Percentiles rank a stretch among this genome's conserved stretches.
These are phyloP conservation scores for Drosophila guanche DNA, from an alignment of 1,140 invertebrate genomes.

Conservation along the genomic window DNA sequence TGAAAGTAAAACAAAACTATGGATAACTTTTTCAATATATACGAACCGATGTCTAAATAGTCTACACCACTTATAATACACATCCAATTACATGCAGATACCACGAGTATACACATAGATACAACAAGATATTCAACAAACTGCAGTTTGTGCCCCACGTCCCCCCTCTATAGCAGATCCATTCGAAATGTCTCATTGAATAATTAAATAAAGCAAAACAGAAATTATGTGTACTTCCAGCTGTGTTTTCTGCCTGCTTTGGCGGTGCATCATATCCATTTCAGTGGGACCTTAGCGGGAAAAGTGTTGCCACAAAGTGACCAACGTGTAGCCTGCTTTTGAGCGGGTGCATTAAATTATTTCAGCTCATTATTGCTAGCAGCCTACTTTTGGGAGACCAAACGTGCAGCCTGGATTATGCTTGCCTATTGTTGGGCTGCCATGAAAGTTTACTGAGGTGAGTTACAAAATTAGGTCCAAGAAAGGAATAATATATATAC, in stretches of 20 bases:
- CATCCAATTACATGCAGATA: conserved; percentile 56
- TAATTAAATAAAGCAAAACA: conserved; percentile 66
- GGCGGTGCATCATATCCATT: neutral
- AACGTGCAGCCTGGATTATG: too few relatives aligned
- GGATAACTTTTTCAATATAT: conserved; percentile 76
- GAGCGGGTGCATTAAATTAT: too few relatives aligned
- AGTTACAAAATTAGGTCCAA: too few relatives aligned
- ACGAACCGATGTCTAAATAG: conserved; percentile 54
- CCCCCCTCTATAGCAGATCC: conserved; percentile 69
- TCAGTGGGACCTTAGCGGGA: too few relatives aligned
- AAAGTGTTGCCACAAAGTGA: too few relatives aligned
- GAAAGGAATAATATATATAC: too few relatives aligned
- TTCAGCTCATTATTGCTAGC: too few relatives aligned
- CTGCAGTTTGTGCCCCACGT: conserved; percentile 62
- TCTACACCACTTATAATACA: conserved; percentile 58
- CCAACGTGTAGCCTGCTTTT: too few relatives aligned
- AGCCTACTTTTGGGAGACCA: too few relatives aligned
- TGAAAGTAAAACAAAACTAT: conserved; percentile 71
- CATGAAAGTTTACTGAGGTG: too few relatives aligned
- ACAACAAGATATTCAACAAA: conserved; percentile 57
- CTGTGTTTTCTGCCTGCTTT: neutral
- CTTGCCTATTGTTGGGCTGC: too few relatives aligned
- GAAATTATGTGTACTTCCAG: conserved; percentile 29
- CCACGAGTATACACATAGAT: conserved; percentile 26
- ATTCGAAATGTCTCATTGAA: conserved; percentile 76